Evolutionary conservation across 2,888 invertebrate species (phyloP).

Genomic region (Schrankia costaestrigalis): DNA sequence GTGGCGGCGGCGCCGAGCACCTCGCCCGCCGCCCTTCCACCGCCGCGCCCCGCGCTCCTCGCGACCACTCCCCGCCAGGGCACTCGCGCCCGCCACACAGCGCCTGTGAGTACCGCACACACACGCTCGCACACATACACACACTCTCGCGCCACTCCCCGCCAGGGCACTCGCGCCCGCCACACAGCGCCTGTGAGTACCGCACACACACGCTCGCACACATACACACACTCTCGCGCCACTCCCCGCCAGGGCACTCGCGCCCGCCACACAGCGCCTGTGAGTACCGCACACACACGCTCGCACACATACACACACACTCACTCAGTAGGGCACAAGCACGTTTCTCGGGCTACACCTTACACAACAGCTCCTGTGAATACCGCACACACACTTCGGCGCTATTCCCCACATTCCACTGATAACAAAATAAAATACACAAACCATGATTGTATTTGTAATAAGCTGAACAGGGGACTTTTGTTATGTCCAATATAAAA

Average conservation of each 20-base stretch:
- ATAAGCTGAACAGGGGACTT: too few species aligned
- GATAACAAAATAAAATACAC: too few species aligned
- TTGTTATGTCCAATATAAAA: too few species aligned
- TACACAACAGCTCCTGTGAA: too few species aligned
- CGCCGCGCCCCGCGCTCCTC: conserved; percentile 71
- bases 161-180: conserved; percentile 60
- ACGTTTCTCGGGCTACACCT: too few species aligned
- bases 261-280: background rate
- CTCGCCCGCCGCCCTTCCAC: conserved; percentile 81
- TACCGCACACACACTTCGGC: too few species aligned
- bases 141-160: conserved; percentile 56
- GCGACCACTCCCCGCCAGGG: conserved; percentile 39
- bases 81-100: conserved; percentile 1
- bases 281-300: background rate
- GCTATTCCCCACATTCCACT: too few species aligned
- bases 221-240: conserved; percentile 1
- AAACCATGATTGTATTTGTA: too few species aligned
- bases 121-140: conserved; percentile 2
- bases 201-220: conserved; percentile 6
- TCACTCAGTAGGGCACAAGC: conserved; percentile 13
- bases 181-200: conserved; percentile 20
- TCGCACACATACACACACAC: conserved; percentile 8
- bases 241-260: background rate
- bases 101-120: background rate
- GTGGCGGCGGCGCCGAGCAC: conserved; percentile 73